Evolutionary conservation across 2,888 invertebrate species (phyloP).

Genomic region (Pristionchus fissidentatus): DNA sequence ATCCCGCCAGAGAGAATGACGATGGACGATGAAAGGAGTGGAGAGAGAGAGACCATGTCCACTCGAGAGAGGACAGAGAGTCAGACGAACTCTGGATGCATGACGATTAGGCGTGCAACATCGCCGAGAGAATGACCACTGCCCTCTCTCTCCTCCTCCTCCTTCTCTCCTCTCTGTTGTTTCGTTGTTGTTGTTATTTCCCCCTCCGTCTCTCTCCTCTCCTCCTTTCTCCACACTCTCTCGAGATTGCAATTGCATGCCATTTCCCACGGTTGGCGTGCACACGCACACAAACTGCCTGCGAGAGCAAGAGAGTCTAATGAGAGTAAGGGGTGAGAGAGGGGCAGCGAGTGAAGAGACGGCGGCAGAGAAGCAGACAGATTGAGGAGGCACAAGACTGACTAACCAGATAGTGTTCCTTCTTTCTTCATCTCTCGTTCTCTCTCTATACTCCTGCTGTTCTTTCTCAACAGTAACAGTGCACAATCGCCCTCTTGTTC

Average conservation of each 20-base stretch:
- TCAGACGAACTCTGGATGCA: too few species aligned
- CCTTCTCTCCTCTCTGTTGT: background rate
- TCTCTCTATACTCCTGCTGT: background rate
- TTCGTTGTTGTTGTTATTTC: conserved; percentile 36
- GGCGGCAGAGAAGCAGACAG: conserved; percentile 7
- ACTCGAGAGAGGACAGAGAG: background rate
- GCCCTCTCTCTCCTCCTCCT: background rate
- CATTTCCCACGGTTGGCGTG: conserved; percentile 4
- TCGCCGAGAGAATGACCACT: background rate
- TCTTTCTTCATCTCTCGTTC: background rate
- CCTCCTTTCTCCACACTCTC: too few species aligned
- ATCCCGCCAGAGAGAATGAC: background rate
- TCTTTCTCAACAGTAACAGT: conserved; percentile 25
- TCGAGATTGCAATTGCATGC: too few species aligned
- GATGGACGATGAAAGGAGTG: conserved; percentile 16
- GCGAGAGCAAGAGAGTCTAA: background rate
- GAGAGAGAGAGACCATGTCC: background rate
- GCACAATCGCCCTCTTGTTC: background rate
- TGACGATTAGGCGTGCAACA: background rate
- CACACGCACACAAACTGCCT: too few species aligned
- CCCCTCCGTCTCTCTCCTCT: background rate
- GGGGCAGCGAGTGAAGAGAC: background rate
- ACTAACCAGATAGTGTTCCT: too few species aligned
- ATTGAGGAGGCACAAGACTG: too few species aligned
- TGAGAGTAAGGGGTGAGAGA: background rate